A percentile compares a stretch with the other conserved stretches of the same genome.
Conservation (phyloP, 2,888 invertebrate species). For the Hecatera dysodea region DNA sequence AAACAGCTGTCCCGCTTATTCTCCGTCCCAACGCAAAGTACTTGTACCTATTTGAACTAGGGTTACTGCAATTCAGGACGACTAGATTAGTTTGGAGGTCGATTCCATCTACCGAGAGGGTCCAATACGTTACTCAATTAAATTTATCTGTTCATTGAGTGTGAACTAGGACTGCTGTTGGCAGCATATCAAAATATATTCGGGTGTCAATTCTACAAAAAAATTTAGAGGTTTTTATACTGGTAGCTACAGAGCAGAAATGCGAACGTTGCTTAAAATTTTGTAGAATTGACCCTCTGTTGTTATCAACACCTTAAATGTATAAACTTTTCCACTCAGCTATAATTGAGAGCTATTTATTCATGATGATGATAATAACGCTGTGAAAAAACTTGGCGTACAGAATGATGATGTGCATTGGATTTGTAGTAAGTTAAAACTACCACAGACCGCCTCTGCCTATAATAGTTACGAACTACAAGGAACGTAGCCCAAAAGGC, state of each 20-base stretch:
- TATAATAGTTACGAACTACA: not conserved
- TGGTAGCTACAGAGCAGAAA: too few relatives aligned
- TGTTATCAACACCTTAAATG: too few relatives aligned
- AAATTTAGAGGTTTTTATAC: not conserved
- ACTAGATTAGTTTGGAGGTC: slow-evolving; percentile 48
- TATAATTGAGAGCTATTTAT: not conserved
- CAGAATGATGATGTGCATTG: too few relatives aligned
- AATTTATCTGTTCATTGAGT: slow-evolving; percentile 39
- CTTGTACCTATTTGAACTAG: slow-evolving; percentile 25
- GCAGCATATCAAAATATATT: not conserved
- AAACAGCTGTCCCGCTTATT: not conserved
- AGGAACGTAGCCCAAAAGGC: too few relatives aligned
- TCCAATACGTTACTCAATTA: slow-evolving; percentile 42
- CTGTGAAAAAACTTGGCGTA: not conserved
- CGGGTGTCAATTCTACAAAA: too few relatives aligned
- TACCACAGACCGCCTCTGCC: too few relatives aligned
- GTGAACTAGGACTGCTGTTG: slow-evolving; percentile 41
- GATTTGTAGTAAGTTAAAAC: not conserved
- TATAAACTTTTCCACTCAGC: too few relatives aligned
- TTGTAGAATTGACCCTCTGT: too few relatives aligned
- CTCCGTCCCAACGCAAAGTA: not conserved
- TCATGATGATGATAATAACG: not conserved
- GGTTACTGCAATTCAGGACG: slow-evolving; percentile 45
- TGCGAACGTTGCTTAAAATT: too few relatives aligned
- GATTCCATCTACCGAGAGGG: slow-evolving; percentile 50